Evolutionary conservation across 2,888 invertebrate species (phyloP).

Genomic region (Heliconius ismenius): DNA sequence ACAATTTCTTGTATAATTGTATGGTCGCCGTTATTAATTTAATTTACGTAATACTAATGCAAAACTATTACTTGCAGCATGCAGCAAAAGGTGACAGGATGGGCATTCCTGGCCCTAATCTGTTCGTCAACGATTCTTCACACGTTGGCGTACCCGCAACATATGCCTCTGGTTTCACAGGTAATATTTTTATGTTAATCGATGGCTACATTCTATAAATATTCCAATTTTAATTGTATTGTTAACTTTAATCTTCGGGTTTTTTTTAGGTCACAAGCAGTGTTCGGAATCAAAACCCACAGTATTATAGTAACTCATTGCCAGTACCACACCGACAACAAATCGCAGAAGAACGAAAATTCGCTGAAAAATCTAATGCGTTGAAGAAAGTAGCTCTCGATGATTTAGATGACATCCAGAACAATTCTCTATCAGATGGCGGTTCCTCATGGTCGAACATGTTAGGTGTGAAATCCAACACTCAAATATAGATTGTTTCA

Average conservation of each 20-base stretch:
- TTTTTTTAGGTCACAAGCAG: slow-evolving; percentile 70
- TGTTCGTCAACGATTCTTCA: slow-evolving; percentile 85
- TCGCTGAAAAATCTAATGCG: slow-evolving; percentile 93
- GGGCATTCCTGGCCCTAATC: slow-evolving; percentile 86
- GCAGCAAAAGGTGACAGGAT: slow-evolving; percentile 84
- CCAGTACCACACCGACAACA: slow-evolving; percentile 63
- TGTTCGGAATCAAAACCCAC: slow-evolving; percentile 74
- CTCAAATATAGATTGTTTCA: slow-evolving; percentile 11
- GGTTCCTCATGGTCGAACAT: slow-evolving; percentile 95
- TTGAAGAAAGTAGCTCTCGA: slow-evolving; percentile 93
- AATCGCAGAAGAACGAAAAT: slow-evolving; percentile 86
- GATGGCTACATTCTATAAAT: background rate
- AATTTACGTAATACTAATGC: background rate
- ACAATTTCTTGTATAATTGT: slow-evolving; percentile 51
- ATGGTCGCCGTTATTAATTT: slow-evolving; percentile 45
- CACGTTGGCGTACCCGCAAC: slow-evolving; percentile 85
- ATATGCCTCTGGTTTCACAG: slow-evolving; percentile 74
- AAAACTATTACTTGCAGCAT: slow-evolving; percentile 71
- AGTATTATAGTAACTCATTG: slow-evolving; percentile 76
- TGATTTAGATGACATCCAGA: slow-evolving; percentile 90
- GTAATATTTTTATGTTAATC: slow-evolving; percentile 48
- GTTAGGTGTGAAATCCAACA: slow-evolving; percentile 80
- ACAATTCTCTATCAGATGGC: slow-evolving; percentile 89
- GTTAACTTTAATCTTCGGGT: background rate
- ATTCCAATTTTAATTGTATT: background rate